Evolutionary conservation across 2,888 invertebrate genomes (phyloP).

Genomic region (Melipona bicolor): DNA sequence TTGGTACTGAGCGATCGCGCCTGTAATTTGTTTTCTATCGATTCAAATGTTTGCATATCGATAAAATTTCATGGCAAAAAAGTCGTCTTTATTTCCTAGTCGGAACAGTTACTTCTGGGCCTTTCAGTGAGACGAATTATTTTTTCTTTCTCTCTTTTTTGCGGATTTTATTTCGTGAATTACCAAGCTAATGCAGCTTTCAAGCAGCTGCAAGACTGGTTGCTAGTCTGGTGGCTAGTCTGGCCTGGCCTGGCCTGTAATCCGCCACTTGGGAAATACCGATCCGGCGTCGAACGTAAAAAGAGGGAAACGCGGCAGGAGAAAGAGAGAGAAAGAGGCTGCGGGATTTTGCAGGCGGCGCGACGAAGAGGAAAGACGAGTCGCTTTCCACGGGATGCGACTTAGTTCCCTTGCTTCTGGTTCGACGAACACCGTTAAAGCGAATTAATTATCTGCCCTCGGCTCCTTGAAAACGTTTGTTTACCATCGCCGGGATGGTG

Average conservation of each 20-base stretch:
- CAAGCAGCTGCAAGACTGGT: background rate
- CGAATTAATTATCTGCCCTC: constrained; percentile 15
- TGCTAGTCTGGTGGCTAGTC: background rate
- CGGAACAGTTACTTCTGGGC: too few species aligned
- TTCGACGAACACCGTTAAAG: constrained; percentile 2
- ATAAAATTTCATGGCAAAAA: too few species aligned
- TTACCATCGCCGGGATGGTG: background rate
- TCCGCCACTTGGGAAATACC: constrained; percentile 32
- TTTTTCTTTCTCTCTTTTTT: background rate
- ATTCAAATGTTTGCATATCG: too few species aligned
- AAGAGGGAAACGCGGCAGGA: background rate
- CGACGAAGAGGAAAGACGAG: background rate
- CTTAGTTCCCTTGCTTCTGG: background rate
- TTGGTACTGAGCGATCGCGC: too few species aligned
- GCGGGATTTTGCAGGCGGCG: background rate
- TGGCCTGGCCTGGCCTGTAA: constrained; percentile 15
- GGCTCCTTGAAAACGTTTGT: background rate
- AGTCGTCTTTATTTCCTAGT: too few species aligned
- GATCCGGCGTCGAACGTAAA: background rate
- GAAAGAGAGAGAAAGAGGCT: background rate
- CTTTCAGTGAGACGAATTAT: too few species aligned
- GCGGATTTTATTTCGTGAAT: constrained; percentile 7
- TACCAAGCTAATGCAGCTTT: constrained; percentile 15
- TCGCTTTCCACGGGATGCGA: background rate
- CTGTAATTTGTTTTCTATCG: too few species aligned